Evolutionary conservation across 2,113 vertebrate genomes (phyloP), one percentile per base, ranked within the genome.

Genomic region (Zosterops borbonicus): DNA sequence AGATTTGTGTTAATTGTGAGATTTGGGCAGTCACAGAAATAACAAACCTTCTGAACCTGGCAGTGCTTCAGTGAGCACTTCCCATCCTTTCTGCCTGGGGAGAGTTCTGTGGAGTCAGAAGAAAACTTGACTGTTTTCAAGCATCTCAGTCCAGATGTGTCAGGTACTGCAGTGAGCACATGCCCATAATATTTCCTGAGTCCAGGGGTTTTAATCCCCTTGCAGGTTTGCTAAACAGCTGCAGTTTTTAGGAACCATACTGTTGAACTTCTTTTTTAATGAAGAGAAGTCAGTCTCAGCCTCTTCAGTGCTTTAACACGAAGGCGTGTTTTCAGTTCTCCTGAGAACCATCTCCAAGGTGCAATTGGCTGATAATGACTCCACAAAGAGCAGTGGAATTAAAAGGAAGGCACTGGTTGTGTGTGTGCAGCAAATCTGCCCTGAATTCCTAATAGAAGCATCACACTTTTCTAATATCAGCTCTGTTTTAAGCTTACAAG

Each of bases 381-480:
- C 65, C 31, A 4, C 42, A 35, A 35, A 14, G 50, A 78, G 70
- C 60, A 68, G 15, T 9, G 31, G 29, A 70, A 31, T 65, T 13
- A n/a, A 35, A 22, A 65, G 31, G 23, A 39, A 44, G 15, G 23
- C 13, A 5, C 5, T 41, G 49, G 16, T 22, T 20, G 19, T 5
- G 14, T 14, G 31, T 10, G 33, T 2, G 18, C 35, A 46, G 39
- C 47, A 41, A 9, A 88, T 41, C 53, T 68, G 31, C 60, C 53
- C 58, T 0, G 1, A 4, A 24, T 71, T 52, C 31, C 24, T 39
- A 1, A 3, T 0, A 9, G 67, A 46, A 55, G 5, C 3, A 1
- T 65, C 76, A 16, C 29, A 4, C 16, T 77, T 86, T 2, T 2
- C 10, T 35, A 3, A 5, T 6, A 4, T 37, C 50, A 42, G 35